A percentile compares a stretch with the other conserved stretches of the same genome.
These are phyloP conservation scores for Agrilus planipennis DNA, from an alignment of 1,140 invertebrate genomes.

Conservation along the genomic window DNA sequence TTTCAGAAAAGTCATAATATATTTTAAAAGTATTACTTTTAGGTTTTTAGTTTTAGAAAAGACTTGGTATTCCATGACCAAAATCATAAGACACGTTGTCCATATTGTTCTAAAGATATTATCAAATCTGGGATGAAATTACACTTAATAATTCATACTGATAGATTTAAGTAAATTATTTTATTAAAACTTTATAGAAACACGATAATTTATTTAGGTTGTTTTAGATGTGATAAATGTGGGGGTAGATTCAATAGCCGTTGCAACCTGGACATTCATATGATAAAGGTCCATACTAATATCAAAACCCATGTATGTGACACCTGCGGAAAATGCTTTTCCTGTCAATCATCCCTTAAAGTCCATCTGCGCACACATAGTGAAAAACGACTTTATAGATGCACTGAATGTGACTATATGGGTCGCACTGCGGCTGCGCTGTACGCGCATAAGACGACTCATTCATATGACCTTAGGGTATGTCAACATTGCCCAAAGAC, in stretches of 20 bases:
- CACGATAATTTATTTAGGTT: slow-evolving; percentile 7
- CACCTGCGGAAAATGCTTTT: slow-evolving; percentile 41
- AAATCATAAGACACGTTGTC: slow-evolving; percentile 17
- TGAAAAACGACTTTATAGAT: slow-evolving; percentile 47
- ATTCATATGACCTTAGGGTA: slow-evolving; percentile 17
- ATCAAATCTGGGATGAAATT: slow-evolving; percentile 18
- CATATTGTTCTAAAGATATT: slow-evolving; percentile 17
- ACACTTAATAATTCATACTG: slow-evolving; percentile 22
- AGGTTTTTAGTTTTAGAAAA: slow-evolving; percentile 13
- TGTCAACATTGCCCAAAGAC: slow-evolving; percentile 25
- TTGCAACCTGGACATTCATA: slow-evolving; percentile 14
- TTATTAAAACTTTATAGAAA: too few species aligned
- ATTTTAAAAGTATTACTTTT: slow-evolving; percentile 5
- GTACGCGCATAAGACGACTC: slow-evolving; percentile 22
- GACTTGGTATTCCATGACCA: slow-evolving; percentile 17
- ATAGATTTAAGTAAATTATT: slow-evolving; percentile 7
- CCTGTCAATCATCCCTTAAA: slow-evolving; percentile 43
- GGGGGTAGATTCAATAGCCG: slow-evolving; percentile 12
- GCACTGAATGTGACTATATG: slow-evolving; percentile 41
- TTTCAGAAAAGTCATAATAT: background rate
- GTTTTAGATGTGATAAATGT: slow-evolving; percentile 21
- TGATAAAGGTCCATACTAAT: slow-evolving; percentile 17
- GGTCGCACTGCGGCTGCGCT: slow-evolving; percentile 20
- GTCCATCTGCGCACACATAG: slow-evolving; percentile 66
- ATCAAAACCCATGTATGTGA: slow-evolving; percentile 31